Evolutionary conservation across 30 jellyfish, hydroid and myxozoan genomes (phyloP).

Genomic region (Hydra vulgaris): DNA sequence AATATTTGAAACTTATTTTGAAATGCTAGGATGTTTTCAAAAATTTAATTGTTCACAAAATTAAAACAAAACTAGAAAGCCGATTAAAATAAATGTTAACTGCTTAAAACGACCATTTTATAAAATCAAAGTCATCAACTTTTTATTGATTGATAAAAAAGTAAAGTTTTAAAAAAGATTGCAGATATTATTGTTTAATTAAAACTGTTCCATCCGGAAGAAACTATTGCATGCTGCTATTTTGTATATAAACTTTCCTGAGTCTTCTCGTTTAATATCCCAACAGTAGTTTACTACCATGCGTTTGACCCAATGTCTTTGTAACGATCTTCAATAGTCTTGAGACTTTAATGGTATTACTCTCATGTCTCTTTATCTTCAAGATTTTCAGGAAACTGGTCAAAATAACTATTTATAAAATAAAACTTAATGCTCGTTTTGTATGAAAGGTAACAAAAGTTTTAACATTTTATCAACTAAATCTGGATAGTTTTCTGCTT

Average conservation of each 20-base stretch:
- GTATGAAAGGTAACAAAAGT: neutral
- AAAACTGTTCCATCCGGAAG: neutral
- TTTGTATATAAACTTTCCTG: neutral
- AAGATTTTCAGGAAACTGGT: neutral
- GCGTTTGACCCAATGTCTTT: neutral
- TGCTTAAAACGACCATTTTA: neutral
- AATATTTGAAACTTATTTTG: too few species aligned
- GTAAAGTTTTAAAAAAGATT: neutral
- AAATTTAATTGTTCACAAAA: neutral
- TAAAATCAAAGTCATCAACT: neutral
- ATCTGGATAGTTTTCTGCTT: neutral
- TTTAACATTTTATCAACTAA: neutral
- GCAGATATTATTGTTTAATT: neutral
- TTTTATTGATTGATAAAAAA: too few species aligned
- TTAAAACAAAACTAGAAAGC: neutral
- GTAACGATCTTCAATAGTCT: neutral
- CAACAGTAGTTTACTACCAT: neutral
- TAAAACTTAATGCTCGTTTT: neutral
- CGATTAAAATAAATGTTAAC: neutral
- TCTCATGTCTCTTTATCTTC: neutral
- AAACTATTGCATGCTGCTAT: neutral
- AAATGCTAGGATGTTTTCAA: too few species aligned
- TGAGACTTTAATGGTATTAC: neutral
- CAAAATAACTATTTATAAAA: neutral
- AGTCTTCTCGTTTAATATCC: neutral